Base-by-base conservation (phyloP, 2,113 vertebrate genomes). In the Patagioenas fasciata region DNA sequence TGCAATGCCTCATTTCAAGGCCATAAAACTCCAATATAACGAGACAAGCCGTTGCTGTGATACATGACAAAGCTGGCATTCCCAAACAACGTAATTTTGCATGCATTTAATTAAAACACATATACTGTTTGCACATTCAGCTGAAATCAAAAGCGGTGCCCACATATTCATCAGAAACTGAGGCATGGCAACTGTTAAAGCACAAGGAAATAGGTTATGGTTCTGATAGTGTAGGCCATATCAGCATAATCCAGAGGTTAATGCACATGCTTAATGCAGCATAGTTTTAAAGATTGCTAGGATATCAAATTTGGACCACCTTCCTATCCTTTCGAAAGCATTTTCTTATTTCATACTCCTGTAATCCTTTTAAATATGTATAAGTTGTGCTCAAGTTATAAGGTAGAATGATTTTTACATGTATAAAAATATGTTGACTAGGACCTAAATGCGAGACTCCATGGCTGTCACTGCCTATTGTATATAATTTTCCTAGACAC, bases 371-470 rank as follows among this genome's bases (percentile, higher is more conserved):
- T 75, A 85, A 91, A 95, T 93, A 66, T 84, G 88, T 91, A 94
- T 82, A 93, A 83, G 89, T 80, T 78, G 73, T 82, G 56, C 56
- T 87, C 47, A 42, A 56, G 86, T 86, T 65, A 44, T 51, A 70
- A 95, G 85, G 82, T 36, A 85, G 85, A 91, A 72, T 26, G 26
- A 90, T 80, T 74, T 97, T 95, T 89, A 89, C 77, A 66, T 89
- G 44, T 93, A 94, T 91, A 89, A 95, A 97, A 85, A 89, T 78
- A 79, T 92, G 69, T 95, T 97, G 96, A 96, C 85, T 95, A 90
- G 92, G 89, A 44, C 36, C 81, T 95, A 96, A 97, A 94, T 86
- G 91, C 85, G 61, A 50, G 77, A 75, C 67, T 96, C 78, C 64
- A 29, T 93, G 92, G 80, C 80, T 95, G 97, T 96, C 96, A 94